These are phyloP conservation scores for Excalfactoria chinensis DNA, from an alignment of 2,113 vertebrate species.

Conservation along the genomic window DNA sequence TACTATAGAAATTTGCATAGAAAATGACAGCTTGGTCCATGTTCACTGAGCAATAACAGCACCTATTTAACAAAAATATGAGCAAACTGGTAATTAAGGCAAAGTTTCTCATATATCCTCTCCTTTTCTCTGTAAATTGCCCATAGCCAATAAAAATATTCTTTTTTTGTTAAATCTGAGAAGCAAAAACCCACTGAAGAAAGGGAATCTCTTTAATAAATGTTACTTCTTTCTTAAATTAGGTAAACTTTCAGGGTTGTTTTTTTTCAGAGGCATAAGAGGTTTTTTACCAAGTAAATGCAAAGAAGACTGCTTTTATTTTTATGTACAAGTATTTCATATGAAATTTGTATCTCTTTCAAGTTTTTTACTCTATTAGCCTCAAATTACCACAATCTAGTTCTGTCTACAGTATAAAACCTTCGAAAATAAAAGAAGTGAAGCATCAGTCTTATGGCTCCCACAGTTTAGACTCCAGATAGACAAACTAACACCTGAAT, in stretches of 20 bases:
- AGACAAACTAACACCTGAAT: neutral
- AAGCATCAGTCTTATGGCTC: neutral
- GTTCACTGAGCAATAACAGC: neutral
- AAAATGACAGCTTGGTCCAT: neutral
- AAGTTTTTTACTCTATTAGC: conserved; percentile 24
- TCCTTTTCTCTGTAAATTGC: neutral
- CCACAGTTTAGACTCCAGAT: neutral
- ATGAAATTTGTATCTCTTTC: neutral
- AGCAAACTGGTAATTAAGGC: neutral
- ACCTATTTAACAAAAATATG: neutral
- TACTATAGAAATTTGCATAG: neutral
- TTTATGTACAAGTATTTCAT: conserved; percentile 42
- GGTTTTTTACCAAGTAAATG: neutral
- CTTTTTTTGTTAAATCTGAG: conserved; percentile 56
- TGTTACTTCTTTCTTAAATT: neutral
- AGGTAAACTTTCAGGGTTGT: neutral
- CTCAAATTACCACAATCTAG: neutral
- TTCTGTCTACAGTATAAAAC: neutral
- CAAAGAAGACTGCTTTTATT: neutral
- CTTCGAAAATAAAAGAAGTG: neutral
- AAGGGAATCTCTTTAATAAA: neutral
- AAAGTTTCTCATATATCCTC: neutral
- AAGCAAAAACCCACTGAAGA: neutral
- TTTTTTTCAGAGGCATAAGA: neutral
- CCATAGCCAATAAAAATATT: conserved; percentile 28